These are phyloP conservation scores for Metaphire vulgaris DNA, from an alignment of 1,140 invertebrate species.

Conservation along the genomic window DNA sequence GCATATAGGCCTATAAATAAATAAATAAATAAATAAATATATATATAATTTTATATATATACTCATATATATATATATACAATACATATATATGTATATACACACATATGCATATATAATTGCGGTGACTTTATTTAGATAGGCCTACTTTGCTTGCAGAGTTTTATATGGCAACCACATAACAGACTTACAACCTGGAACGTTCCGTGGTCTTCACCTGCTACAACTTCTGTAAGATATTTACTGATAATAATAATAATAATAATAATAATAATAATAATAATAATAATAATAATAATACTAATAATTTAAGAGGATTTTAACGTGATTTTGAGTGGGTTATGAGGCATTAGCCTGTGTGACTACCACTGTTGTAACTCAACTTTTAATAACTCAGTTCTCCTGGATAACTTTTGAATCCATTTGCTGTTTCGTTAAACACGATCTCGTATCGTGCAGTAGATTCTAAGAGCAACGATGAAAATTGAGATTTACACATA, in stretches of 20 bases:
- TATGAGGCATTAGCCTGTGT: neutral
- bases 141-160: constrained; percentile 54
- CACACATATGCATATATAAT: neutral
- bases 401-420: neutral
- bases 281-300: too few species aligned
- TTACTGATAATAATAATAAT: too few species aligned
- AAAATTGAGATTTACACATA: too few species aligned
- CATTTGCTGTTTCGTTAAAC: too few species aligned
- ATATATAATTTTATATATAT: constrained; percentile 7
- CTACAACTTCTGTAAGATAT: constrained; percentile 85
- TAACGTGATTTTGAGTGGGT: neutral
- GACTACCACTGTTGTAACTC: neutral
- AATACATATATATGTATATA: neutral
- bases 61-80: neutral
- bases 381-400: neutral
- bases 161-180: constrained; percentile 97
- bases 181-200: constrained; percentile 79
- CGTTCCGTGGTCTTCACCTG: constrained; percentile 84
- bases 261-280: too few species aligned
- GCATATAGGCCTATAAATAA: neutral
- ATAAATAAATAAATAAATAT: constrained; percentile 12
- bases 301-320: neutral
- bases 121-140: neutral
- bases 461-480: too few species aligned
- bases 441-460: too few species aligned